Evolutionary conservation across 2,888 invertebrate genomes (phyloP).

Genomic region (Boloria euphrosyne): DNA sequence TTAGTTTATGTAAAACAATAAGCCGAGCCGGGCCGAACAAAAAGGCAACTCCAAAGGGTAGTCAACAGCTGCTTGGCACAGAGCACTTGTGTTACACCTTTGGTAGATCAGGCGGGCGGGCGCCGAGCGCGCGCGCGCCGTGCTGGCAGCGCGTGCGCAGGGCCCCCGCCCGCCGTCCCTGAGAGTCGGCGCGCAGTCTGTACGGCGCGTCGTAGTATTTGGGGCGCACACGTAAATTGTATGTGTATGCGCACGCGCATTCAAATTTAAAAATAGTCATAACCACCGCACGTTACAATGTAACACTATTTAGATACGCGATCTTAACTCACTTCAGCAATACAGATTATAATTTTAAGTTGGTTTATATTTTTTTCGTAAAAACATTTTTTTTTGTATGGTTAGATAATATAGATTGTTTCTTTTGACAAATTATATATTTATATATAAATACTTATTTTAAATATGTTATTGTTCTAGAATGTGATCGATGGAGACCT

Average conservation of each 20-base stretch:
- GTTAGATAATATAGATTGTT: too few relatives aligned
- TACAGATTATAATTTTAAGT: too few relatives aligned
- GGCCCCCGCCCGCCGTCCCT: constrained; percentile 53
- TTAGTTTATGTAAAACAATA: too few relatives aligned
- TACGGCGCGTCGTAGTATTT: constrained; percentile 65
- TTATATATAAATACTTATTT: not conserved
- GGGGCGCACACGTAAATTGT: constrained; percentile 60
- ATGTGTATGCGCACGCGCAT: too few relatives aligned
- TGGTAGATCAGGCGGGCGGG: constrained; percentile 63
- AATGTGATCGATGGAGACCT: constrained; percentile 99
- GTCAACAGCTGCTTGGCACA: constrained; percentile 66
- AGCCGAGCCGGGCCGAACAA: too few relatives aligned
- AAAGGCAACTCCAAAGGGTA: constrained; percentile 57
- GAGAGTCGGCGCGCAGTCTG: constrained; percentile 69
- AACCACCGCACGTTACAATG: too few relatives aligned
- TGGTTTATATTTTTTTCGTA: too few relatives aligned
- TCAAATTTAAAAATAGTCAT: too few relatives aligned
- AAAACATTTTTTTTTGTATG: too few relatives aligned
- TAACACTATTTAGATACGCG: too few relatives aligned
- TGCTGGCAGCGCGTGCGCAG: constrained; percentile 59
- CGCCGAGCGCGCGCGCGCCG: constrained; percentile 54
- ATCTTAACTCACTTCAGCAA: too few relatives aligned
- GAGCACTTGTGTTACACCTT: constrained; percentile 72
- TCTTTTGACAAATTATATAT: too few relatives aligned
- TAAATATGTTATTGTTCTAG: constrained; percentile 75